phyloP scores from a whole-genome alignment of 2,113 vertebrate genomes.

The Cygnus buccinator region DNA sequence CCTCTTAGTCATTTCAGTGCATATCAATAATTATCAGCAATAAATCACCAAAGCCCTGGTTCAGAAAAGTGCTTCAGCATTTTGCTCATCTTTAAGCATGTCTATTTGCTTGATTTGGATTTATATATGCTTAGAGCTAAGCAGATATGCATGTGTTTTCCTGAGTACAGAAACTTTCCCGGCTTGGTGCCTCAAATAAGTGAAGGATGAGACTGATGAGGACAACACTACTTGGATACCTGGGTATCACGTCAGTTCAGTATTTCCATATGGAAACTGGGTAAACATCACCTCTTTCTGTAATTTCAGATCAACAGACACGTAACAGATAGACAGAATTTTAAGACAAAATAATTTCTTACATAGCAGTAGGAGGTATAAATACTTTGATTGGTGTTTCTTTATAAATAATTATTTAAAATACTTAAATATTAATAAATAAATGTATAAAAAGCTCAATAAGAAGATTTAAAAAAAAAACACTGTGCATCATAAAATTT shows the following conservation, averaged over 20 bases:
- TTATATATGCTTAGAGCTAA: neutral
- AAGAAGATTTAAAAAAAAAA: neutral
- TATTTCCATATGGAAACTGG: neutral
- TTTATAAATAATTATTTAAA: constrained; percentile 79
- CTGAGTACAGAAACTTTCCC: neutral
- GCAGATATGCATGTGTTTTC: neutral
- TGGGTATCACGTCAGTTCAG: neutral
- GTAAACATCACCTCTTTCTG: neutral
- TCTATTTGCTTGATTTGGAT: neutral
- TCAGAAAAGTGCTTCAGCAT: neutral
- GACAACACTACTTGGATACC: constrained; percentile 1
- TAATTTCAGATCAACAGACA: constrained; percentile 39
- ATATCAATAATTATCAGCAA: neutral
- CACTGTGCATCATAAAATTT: neutral
- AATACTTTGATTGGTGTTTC: constrained; percentile 66
- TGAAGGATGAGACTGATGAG: neutral
- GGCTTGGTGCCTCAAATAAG: neutral
- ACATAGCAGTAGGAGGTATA: constrained; percentile 65
- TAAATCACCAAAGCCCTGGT: neutral
- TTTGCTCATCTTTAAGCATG: neutral
- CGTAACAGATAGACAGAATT: constrained; percentile 69
- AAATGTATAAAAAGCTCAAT: constrained; percentile 60
- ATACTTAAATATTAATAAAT: constrained; percentile 85
- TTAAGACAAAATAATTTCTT: constrained; percentile 54
- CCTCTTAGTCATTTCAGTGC: neutral